phyloP scores from a whole-genome alignment of 2,888 invertebrate species.

The Gortyna flavago region DNA sequence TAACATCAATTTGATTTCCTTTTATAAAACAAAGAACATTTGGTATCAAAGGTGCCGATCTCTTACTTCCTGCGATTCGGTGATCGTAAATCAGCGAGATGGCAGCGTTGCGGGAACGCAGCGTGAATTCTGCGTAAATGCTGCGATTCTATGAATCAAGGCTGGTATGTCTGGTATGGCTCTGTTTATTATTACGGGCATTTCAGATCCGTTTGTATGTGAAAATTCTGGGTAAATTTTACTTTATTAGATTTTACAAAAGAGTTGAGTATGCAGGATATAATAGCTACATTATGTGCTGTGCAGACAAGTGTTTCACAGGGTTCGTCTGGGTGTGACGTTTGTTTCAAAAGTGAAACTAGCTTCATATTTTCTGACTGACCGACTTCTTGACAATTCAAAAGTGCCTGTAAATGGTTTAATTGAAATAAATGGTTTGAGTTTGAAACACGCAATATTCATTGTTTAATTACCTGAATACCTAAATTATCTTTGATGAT shows the following conservation, averaged over 20 bases:
- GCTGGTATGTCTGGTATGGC: slow-evolving; percentile 15
- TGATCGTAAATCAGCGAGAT: slow-evolving; percentile 54
- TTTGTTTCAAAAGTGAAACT: neutral
- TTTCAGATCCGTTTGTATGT: neutral
- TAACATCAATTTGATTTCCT: slow-evolving; percentile 44
- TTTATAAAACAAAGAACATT: slow-evolving; percentile 55
- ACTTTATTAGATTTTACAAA: neutral
- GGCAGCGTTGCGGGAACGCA: slow-evolving; percentile 11
- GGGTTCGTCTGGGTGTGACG: neutral
- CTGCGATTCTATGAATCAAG: slow-evolving; percentile 51
- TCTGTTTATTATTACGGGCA: slow-evolving; percentile 49
- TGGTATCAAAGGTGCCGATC: slow-evolving; percentile 60
- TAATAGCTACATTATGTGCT: neutral
- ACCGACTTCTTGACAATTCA: too few species aligned
- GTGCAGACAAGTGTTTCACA: neutral
- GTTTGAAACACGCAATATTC: neutral
- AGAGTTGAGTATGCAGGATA: neutral
- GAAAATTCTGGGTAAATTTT: slow-evolving; percentile 19
- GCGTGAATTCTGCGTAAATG: slow-evolving; percentile 31
- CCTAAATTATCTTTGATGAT: neutral
- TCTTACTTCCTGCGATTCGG: slow-evolving; percentile 52
- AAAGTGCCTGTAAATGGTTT: too few species aligned
- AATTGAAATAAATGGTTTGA: too few species aligned
- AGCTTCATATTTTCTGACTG: too few species aligned
- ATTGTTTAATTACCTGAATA: too few species aligned